Base-by-base conservation (phyloP, 2,888 invertebrate genomes). In the Rapana venosa region DNA sequence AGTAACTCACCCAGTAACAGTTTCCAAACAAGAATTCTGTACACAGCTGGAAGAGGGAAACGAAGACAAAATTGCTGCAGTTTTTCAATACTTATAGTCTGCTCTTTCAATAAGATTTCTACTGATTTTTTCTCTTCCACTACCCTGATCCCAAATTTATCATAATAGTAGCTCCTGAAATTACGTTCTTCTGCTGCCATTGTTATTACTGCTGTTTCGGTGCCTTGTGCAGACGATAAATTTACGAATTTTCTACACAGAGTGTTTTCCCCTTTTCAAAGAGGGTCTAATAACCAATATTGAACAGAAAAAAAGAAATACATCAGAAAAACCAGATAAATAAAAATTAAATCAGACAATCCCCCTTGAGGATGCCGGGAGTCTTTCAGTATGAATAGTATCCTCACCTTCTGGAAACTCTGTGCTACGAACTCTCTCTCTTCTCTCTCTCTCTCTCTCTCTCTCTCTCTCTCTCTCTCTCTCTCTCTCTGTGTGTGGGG, bases 21-120 rank as follows among this genome's bases (percentile, higher is more conserved):
- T 96, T 98, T 98, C 98, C 98, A 98, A 30, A 98, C 97, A 88
- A 98, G 97, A 95, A 97, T 97, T 94, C 98, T 97, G 93, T 98
- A 98, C 11, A 97, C 97, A 26, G 97, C 97, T 11, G 98, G 98
- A 30, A 98, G 98, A 0, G 98, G 97, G 95, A 98, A 98, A 91
- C 98, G 97, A 89, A 98, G 96, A 94, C 98, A 98, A 95, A 98
- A 98, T 95, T 98, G 98, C 94, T 97, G 97, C 58, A 99, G 95
- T 96, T 98, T 98, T 15, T 97, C 97, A 94, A 97, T 97, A 95
- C 98, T 98, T 96, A 98, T 97, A 26, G 97, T 98, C 94, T 98
- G 98, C 93, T 98, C 98, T 95, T 98, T 98, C 94, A 98, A 96
- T 22, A 98, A 96, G 94, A 98, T 98, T 96, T 98, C 98, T 81